These are phyloP conservation scores for Hoplias malabaricus DNA, from an alignment of 2,113 vertebrate species.

Conservation along the genomic window DNA sequence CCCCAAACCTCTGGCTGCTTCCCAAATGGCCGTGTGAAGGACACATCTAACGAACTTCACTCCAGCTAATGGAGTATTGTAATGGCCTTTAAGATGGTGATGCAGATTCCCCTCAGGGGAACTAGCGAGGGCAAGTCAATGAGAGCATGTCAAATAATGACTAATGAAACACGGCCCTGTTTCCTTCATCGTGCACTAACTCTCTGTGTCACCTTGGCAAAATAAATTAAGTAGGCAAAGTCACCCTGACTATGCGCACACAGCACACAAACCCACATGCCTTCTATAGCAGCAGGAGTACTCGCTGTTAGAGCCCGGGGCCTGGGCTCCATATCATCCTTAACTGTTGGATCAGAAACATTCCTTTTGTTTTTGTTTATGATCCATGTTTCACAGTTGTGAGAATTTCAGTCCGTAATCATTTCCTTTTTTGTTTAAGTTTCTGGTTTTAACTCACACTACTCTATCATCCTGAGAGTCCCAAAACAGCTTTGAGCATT, in stretches of 20 bases:
- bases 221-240: conserved; percentile 3
- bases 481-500: no score
- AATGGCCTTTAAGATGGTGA: conserved; percentile 36
- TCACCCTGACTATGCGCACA: neutral
- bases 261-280: neutral
- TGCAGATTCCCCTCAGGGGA: conserved; percentile 26
- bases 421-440: no score
- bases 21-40: conserved; percentile 16
- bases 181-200: conserved; percentile 17
- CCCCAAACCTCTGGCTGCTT: neutral
- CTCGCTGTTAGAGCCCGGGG: neutral
- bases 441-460: no score
- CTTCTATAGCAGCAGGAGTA: neutral
- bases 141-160: conserved; percentile 38
- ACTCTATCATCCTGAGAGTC: no score
- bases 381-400: no score
- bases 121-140: conserved; percentile 32
- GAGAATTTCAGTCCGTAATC: no score
- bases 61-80: conserved; percentile 39
- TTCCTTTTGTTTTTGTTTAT: no score
- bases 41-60: conserved; percentile 26
- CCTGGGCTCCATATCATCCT: neutral
- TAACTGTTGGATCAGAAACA: no score
- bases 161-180: conserved; percentile 32
- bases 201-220: conserved; percentile 5